A percentile compares a stretch with the other conserved stretches of the same genome.
phyloP scores from a whole-genome alignment of 2,797 vertebrate species.

The Sebastes hubbsi region DNA sequence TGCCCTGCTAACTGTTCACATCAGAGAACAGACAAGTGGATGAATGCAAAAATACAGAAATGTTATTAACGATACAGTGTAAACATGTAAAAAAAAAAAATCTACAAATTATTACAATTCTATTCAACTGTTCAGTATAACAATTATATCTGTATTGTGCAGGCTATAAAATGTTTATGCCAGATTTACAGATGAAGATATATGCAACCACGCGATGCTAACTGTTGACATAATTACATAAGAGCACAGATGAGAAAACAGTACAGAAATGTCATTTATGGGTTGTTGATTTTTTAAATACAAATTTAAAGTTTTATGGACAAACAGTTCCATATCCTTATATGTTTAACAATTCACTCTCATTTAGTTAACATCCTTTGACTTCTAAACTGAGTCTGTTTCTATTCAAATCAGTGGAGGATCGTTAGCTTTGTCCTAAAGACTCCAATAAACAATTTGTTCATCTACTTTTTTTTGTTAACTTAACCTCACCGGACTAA shows the following conservation, averaged over 20 bases:
- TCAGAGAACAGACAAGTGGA: neutral
- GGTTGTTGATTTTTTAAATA: rapidly evolving
- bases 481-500: slow-evolving; percentile 20
- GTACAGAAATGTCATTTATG: neutral
- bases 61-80: neutral
- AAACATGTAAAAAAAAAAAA: neutral
- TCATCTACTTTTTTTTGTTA: neutral
- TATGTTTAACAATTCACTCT: neutral
- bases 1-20: neutral
- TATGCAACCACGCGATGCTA: neutral
- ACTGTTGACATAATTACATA: neutral
- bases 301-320: neutral
- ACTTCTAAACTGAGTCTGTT: neutral
- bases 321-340: neutral
- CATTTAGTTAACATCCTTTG: neutral
- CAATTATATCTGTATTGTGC: neutral
- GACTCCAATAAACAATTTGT: slow-evolving; percentile 35
- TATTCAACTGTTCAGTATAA: neutral
- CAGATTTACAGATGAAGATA: neutral
- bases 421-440: neutral
- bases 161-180: rapidly evolving
- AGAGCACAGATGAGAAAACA: neutral
- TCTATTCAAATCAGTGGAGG: neutral
- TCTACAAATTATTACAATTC: neutral
- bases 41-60: neutral